These are phyloP conservation scores for Brotula barbata DNA, from an alignment of 2,797 vertebrate species.

Conservation along the genomic window DNA sequence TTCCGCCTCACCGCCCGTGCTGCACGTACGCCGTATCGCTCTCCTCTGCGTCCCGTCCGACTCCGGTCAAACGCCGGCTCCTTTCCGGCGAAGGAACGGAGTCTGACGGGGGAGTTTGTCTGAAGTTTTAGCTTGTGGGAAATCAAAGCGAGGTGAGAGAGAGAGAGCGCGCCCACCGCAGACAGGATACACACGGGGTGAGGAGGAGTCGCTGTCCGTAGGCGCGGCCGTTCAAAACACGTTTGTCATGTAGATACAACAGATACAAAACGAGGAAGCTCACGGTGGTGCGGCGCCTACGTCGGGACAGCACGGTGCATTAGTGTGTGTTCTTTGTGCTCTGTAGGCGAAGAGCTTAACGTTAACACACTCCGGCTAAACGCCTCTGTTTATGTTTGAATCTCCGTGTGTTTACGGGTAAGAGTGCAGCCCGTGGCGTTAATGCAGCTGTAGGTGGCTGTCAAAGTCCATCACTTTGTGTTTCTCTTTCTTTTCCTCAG, in stretches of 20 bases:
- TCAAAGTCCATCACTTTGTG: constrained; percentile 27
- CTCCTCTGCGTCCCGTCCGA: constrained; percentile 42
- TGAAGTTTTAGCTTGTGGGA: constrained; percentile 68
- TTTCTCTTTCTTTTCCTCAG: constrained; percentile 18
- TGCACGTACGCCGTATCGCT: constrained; percentile 41
- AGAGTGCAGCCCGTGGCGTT: constrained; percentile 29
- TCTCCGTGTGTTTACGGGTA: constrained; percentile 31
- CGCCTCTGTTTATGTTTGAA: not conserved
- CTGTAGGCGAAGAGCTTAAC: constrained; percentile 30
- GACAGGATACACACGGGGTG: constrained; percentile 21
- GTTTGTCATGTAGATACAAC: constrained; percentile 50
- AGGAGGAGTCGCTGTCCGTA: constrained; percentile 45
- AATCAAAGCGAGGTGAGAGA: constrained; percentile 71
- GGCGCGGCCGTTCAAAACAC: constrained; percentile 34
- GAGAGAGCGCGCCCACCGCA: constrained; percentile 54
- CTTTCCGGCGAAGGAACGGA: constrained; percentile 54
- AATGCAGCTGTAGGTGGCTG: constrained; percentile 43
- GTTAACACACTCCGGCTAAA: constrained; percentile 32
- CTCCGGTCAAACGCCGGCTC: constrained; percentile 48
- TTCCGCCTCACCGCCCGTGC: constrained; percentile 48
- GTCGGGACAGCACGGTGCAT: too few species aligned
- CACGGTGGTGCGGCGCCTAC: not conserved
- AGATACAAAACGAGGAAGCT: constrained; percentile 40
- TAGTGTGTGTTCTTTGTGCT: too few species aligned
- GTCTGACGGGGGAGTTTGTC: constrained; percentile 59